These are phyloP conservation scores for Spizaetus ornatus DNA, from an alignment of 2,113 vertebrate species.

Conservation along the genomic window DNA sequence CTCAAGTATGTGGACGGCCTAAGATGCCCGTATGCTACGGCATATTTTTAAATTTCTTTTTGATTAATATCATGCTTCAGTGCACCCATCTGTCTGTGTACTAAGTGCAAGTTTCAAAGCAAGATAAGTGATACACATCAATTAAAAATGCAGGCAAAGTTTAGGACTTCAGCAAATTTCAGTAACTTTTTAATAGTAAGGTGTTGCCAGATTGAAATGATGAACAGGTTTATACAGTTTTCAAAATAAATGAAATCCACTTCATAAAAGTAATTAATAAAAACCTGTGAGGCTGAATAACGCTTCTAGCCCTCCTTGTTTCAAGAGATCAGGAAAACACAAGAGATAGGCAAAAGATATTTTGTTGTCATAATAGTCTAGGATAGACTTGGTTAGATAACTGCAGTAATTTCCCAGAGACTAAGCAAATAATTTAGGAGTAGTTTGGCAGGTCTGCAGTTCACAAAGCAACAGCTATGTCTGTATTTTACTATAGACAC, in stretches of 20 bases:
- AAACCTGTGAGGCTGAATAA: background rate
- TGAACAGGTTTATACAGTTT: background rate
- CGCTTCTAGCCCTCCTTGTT: background rate
- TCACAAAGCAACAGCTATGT: background rate
- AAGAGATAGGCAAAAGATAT: background rate
- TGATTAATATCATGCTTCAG: conserved; percentile 69
- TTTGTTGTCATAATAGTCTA: background rate
- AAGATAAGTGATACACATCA: background rate
- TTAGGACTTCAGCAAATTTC: background rate
- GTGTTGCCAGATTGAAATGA: background rate
- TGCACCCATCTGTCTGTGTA: conserved; percentile 46
- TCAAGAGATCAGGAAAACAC: background rate
- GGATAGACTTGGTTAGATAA: background rate
- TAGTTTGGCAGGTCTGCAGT: background rate
- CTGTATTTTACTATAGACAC: background rate
- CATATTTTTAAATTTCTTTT: conserved; percentile 41
- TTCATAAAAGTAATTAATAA: background rate
- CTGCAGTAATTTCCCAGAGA: background rate
- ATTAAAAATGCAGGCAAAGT: background rate
- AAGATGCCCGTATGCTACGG: conserved; percentile 3
- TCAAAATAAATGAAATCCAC: background rate
- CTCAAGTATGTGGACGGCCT: conserved; percentile 1
- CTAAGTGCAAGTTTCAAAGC: conserved; percentile 1
- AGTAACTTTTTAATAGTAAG: background rate
- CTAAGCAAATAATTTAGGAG: background rate